Conservation (phyloP, 2,113 vertebrate genomes). For the Atrichornis clamosus region DNA sequence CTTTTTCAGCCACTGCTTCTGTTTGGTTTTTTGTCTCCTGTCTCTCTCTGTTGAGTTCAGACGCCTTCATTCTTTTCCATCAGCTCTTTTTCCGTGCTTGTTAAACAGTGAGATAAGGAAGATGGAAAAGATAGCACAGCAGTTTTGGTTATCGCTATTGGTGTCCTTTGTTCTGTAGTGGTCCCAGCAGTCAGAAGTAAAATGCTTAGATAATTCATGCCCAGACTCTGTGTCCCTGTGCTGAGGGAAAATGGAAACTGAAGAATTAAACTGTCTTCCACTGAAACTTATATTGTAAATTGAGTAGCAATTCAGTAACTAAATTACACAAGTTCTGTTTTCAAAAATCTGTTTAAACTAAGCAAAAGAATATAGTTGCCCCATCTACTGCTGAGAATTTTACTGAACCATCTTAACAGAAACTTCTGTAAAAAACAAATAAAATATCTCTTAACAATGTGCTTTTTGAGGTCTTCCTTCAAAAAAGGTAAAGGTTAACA, state of each 20-base stretch:
- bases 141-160: neutral
- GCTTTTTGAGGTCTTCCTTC: neutral
- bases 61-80: neutral
- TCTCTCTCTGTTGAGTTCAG: neutral
- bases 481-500: neutral
- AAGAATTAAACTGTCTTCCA: neutral
- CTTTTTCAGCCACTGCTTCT: neutral
- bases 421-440: neutral
- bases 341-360: neutral
- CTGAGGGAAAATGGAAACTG: neutral
- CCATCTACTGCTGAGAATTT: neutral
- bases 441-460: neutral
- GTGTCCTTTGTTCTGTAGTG: neutral
- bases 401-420: neutral
- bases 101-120: neutral
- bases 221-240: neutral
- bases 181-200: neutral
- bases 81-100: neutral
- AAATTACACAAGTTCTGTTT: neutral
- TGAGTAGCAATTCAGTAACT: neutral
- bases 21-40: neutral
- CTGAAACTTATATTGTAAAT: neutral
- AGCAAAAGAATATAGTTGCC: neutral
- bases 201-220: neutral
- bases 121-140: neutral